A percentile compares a stretch with the other conserved stretches of the same genome.
Conservation (phyloP, 2,888 invertebrate species). For the Ferrisia virgata region DNA sequence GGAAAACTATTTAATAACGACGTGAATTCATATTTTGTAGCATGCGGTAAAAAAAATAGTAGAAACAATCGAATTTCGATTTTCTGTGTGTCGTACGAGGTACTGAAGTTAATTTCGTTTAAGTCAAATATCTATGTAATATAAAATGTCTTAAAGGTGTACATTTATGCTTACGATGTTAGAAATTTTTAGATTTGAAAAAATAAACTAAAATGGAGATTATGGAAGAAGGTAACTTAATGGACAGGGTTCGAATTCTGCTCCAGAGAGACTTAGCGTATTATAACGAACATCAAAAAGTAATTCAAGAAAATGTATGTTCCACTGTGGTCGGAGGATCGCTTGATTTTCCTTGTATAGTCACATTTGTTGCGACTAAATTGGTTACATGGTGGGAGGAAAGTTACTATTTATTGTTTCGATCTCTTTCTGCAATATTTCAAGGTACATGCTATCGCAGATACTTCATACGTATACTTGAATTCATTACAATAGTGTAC, state of each 20-base stretch:
- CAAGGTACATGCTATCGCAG: constrained; percentile 18
- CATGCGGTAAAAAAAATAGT: neutral
- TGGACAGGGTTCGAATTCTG: constrained; percentile 78
- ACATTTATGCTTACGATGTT: too few species aligned
- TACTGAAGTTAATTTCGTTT: neutral
- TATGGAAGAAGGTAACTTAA: constrained; percentile 85
- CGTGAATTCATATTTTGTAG: neutral
- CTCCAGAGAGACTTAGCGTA: constrained; percentile 79
- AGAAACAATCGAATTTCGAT: neutral
- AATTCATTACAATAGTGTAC: too few species aligned
- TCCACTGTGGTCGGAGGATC: constrained; percentile 76
- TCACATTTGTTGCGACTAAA: constrained; percentile 79
- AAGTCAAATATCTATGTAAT: neutral
- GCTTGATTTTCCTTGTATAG: constrained; percentile 77
- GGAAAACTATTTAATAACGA: neutral
- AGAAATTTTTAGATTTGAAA: neutral
- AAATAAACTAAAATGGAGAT: constrained; percentile 65
- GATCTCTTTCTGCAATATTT: constrained; percentile 24
- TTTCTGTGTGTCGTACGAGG: neutral
- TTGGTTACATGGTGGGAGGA: constrained; percentile 81
- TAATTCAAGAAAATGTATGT: constrained; percentile 75
- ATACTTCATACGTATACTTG: too few species aligned
- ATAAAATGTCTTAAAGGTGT: neutral
- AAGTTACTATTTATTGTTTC: constrained; percentile 34
- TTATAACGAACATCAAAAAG: constrained; percentile 70